These are phyloP conservation scores for Echinops telfairi DNA, from an alignment of 2,113 vertebrate genomes.

Conservation along the genomic window DNA sequence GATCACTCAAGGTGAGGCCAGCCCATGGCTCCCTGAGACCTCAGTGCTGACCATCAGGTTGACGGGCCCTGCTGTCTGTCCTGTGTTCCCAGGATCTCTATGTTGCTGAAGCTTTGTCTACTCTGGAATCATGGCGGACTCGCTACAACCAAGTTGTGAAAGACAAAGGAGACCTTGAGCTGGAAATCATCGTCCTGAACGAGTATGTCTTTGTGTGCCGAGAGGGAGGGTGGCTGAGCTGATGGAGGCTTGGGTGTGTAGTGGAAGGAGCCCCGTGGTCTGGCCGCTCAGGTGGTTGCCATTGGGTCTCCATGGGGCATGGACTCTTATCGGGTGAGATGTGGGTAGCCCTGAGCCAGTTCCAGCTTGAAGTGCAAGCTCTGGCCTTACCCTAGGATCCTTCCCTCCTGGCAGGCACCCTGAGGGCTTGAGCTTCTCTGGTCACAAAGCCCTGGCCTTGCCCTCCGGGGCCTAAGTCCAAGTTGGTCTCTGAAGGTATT, in stretches of 20 bases:
- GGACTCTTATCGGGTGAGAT: not conserved
- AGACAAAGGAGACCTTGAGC: constrained; percentile 91
- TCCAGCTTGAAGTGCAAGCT: not conserved
- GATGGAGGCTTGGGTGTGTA: not conserved
- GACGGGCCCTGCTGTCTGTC: constrained; percentile 4
- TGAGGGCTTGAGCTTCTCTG: not conserved
- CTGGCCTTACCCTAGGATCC: not conserved
- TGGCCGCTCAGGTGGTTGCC: not conserved
- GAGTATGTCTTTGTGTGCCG: constrained; percentile 86
- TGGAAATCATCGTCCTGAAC: constrained; percentile 90
- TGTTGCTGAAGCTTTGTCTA: constrained; percentile 87
- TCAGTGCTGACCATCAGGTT: not conserved
- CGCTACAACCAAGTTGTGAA: constrained; percentile 89
- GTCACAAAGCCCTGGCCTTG: too few species aligned
- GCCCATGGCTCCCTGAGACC: not conserved
- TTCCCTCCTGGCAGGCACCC: too few species aligned
- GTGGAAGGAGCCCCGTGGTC: not conserved
- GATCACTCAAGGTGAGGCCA: not conserved
- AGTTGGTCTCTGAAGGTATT: not conserved
- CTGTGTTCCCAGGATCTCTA: constrained; percentile 88
- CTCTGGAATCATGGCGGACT: constrained; percentile 91
- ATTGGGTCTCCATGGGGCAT: not conserved
- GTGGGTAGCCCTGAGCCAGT: not conserved
- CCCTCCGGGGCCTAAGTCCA: not conserved
- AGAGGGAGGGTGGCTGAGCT: not conserved